Percentiles rank a stretch among this genome's conserved stretches.
phyloP scores from a whole-genome alignment of 2,797 vertebrate genomes.

The Centroberyx gerrardi region DNA sequence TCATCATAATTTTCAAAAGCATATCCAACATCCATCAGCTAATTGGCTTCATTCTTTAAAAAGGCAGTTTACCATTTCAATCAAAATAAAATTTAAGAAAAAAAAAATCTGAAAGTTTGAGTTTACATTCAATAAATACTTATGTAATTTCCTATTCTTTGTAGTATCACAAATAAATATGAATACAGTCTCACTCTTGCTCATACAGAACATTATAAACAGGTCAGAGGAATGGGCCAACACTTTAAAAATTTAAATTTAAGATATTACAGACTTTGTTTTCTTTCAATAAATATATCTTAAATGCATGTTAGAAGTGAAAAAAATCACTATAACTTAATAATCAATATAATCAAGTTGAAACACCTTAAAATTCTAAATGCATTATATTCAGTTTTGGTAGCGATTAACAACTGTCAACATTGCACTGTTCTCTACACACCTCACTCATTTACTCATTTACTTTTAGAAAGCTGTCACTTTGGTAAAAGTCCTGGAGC shows the following conservation, averaged over 20 bases:
- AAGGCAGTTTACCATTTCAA: constrained; percentile 6
- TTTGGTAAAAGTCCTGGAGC: not conserved
- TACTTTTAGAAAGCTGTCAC: not conserved
- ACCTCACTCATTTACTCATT: not conserved
- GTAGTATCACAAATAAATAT: constrained; percentile 5
- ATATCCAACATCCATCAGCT: not conserved
- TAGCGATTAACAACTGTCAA: not conserved
- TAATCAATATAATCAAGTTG: not conserved
- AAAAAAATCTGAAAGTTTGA: not conserved
- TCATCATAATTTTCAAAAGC: not conserved
- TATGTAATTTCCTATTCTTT: not conserved
- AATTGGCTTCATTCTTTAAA: not conserved
- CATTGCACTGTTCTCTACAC: not conserved
- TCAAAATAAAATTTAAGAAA: not conserved
- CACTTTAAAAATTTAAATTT: not conserved
- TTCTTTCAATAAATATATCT: not conserved
- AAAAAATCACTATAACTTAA: not conserved
- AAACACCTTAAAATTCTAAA: not conserved
- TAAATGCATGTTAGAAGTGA: not conserved
- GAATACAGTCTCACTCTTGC: not conserved
- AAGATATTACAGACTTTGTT: not conserved
- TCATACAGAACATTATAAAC: not conserved
- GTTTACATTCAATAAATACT: not conserved
- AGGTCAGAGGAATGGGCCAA: not conserved
- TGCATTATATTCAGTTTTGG: not conserved